Conservation (phyloP, 2,797 vertebrate species). For the Helicolenus hilgendorfi region DNA sequence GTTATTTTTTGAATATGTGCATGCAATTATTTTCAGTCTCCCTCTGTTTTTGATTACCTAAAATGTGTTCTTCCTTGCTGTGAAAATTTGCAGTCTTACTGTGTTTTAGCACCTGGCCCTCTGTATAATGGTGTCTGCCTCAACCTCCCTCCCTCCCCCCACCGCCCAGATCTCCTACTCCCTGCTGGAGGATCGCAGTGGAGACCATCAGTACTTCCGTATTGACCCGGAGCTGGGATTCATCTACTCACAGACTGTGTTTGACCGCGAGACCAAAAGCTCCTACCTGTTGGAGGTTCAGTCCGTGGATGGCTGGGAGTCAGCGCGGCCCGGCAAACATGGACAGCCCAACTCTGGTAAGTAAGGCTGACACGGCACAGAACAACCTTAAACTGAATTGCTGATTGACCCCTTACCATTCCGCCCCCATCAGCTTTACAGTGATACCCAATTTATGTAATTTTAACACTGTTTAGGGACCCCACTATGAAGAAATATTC, state of each 20-base stretch:
- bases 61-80: neutral
- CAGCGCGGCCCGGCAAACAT: slow-evolving; percentile 92
- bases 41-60: neutral
- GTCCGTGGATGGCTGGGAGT: slow-evolving; percentile 93
- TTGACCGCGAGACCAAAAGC: slow-evolving; percentile 93
- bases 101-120: neutral
- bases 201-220: slow-evolving; percentile 91
- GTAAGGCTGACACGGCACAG: neutral
- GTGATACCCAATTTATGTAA: too few species aligned
- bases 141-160: neutral
- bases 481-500: too few species aligned
- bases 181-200: slow-evolving; percentile 92
- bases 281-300: slow-evolving; percentile 94
- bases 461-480: too few species aligned
- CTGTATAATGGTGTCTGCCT: neutral
- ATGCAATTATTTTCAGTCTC: neutral
- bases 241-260: slow-evolving; percentile 92
- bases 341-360: slow-evolving; percentile 94
- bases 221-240: slow-evolving; percentile 92
- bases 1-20: neutral
- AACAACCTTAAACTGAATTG: neutral
- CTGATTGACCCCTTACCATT: too few species aligned
- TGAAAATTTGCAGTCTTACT: neutral
- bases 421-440: too few species aligned
- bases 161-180: slow-evolving; percentile 92